Conservation (phyloP, 2,113 vertebrate genomes). For the Bos indicus region DNA sequence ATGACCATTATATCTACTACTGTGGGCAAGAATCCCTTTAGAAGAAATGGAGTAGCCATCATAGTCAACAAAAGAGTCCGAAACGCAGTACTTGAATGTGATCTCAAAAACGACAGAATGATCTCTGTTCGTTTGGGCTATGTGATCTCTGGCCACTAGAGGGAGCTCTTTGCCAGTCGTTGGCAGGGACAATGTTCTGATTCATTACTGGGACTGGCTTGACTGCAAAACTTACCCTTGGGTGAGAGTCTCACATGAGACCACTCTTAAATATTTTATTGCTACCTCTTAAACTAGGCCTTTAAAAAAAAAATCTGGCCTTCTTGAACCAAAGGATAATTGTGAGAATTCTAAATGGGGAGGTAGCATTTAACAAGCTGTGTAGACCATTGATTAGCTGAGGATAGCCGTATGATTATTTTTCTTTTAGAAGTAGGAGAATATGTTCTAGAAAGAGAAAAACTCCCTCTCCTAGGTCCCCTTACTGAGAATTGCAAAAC, state of each 20-base stretch:
- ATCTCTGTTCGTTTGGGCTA: neutral
- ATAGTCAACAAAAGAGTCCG: neutral
- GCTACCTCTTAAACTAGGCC: neutral
- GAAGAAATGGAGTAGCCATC: neutral
- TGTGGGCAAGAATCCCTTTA: neutral
- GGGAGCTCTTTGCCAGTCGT: neutral
- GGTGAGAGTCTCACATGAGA: neutral
- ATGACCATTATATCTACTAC: neutral
- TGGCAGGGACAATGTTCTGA: accelerated
- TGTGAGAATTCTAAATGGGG: neutral
- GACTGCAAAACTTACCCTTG: neutral
- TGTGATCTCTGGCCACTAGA: slow-evolving; percentile 30
- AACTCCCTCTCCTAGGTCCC: neutral
- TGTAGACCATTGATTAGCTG: neutral
- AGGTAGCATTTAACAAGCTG: neutral
- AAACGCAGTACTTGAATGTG: neutral
- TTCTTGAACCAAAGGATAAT: neutral
- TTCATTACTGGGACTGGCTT: accelerated
- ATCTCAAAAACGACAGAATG: neutral
- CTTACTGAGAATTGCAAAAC: neutral
- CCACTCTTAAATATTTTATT: slow-evolving; percentile 19
- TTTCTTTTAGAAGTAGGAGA: neutral
- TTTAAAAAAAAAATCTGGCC: neutral
- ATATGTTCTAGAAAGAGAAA: neutral
- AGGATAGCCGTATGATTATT: neutral